Conservation (phyloP, 2,888 invertebrate species). For the Ennomos quercinarius region DNA sequence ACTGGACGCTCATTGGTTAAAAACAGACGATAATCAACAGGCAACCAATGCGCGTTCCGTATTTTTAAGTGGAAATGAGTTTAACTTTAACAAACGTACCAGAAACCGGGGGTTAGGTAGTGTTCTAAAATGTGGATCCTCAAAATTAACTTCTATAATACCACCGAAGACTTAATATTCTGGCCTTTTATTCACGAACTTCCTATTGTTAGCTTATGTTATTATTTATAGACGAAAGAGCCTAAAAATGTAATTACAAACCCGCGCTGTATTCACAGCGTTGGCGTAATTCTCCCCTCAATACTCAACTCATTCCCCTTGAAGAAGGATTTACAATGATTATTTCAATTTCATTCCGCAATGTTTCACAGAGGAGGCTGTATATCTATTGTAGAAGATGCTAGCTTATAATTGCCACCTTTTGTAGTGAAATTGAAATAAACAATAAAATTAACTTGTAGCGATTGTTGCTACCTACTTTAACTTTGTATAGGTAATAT, state of each 20-base stretch:
- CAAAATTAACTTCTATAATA: too few species aligned
- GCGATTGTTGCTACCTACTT: background rate
- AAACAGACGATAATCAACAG: too few species aligned
- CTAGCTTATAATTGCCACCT: conserved; percentile 5
- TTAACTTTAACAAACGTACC: too few species aligned
- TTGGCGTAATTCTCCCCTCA: background rate
- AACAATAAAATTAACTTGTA: background rate
- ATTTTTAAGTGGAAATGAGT: too few species aligned
- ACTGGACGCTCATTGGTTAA: too few species aligned
- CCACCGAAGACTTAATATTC: too few species aligned
- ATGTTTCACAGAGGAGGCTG: background rate
- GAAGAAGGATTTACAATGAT: conserved; percentile 12
- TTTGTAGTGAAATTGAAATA: conserved; percentile 1
- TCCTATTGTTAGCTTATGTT: background rate
- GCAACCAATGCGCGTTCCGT: too few species aligned
- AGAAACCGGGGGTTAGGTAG: too few species aligned
- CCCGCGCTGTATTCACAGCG: background rate
- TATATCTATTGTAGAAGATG: conserved; percentile 4
- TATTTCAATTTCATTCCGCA: conserved; percentile 11
- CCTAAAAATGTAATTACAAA: background rate
- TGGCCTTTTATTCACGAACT: too few species aligned
- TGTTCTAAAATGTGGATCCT: too few species aligned
- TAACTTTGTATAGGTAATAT: too few species aligned
- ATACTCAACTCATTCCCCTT: background rate
- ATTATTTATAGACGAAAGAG: background rate